Conservation (phyloP, 2,888 invertebrate genomes). For the Aphidoletes aphidimyza region DNA sequence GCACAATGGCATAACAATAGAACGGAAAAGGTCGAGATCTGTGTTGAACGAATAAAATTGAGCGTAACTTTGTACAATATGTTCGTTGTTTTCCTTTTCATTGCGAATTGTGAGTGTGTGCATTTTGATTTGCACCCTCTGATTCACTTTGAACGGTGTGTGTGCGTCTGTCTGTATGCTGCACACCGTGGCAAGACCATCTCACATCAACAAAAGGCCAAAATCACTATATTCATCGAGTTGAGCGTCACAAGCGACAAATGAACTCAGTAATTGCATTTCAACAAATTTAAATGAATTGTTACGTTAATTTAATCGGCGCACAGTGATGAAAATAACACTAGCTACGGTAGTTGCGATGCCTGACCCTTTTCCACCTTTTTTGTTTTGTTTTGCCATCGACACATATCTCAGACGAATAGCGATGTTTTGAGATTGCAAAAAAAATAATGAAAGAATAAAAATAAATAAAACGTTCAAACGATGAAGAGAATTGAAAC, state of each 20-base stretch:
- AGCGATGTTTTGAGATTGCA: too few relatives aligned
- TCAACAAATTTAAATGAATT: conserved; percentile 51
- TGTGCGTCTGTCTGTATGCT: neutral
- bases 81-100: conserved; percentile 45
- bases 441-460: too few relatives aligned
- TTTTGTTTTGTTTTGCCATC: neutral
- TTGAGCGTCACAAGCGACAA: conserved; percentile 7
- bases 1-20: neutral
- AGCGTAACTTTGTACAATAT: conserved; percentile 46
- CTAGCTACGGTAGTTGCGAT: neutral
- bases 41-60: conserved; percentile 36
- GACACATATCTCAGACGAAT: too few relatives aligned
- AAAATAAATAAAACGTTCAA: too few relatives aligned
- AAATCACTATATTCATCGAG: neutral
- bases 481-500: too few relatives aligned
- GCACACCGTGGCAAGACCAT: neutral
- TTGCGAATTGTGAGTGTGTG: neutral
- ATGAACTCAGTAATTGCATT: conserved; percentile 39
- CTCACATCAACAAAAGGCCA: too few relatives aligned
- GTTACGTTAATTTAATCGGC: conserved; percentile 46
- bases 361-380: neutral
- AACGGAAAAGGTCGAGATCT: neutral
- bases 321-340: conserved; percentile 26
- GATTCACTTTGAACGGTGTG: neutral
- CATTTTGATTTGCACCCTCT: conserved; percentile 8